These are phyloP conservation scores for Porites cylindrica DNA, from an alignment of 92 coral and sea anemone genomes.

Conservation along the genomic window DNA sequence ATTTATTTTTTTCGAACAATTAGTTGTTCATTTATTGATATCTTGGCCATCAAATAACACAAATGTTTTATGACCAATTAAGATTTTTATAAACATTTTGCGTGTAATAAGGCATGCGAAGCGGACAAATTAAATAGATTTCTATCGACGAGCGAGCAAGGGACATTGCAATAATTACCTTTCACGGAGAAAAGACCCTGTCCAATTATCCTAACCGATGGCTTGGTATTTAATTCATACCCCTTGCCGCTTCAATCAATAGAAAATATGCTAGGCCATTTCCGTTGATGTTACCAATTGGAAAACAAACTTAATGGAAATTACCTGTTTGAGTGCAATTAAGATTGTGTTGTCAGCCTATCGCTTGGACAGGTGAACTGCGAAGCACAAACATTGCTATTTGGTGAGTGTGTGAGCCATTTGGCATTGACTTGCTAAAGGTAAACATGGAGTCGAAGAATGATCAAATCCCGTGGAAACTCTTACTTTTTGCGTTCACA, in stretches of 20 bases:
- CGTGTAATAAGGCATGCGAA: not conserved
- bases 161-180: slow-evolving; percentile 22
- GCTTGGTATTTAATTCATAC: slow-evolving; percentile 23
- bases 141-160: slow-evolving; percentile 28
- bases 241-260: slow-evolving; percentile 52
- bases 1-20: not conserved
- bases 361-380: slow-evolving; percentile 18
- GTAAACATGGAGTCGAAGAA: slow-evolving; percentile 21
- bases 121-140: slow-evolving; percentile 10
- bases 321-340: slow-evolving; percentile 37
- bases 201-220: slow-evolving; percentile 22
- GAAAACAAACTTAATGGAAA: slow-evolving; percentile 34
- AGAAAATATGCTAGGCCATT: slow-evolving; percentile 22
- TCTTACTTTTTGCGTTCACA: not conserved
- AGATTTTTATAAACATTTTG: not conserved
- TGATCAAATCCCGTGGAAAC: not conserved
- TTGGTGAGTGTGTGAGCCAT: slow-evolving; percentile 11
- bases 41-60: not conserved
- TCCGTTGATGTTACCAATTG: slow-evolving; percentile 41
- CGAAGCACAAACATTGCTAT: slow-evolving; percentile 16
- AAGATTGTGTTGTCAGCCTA: slow-evolving; percentile 25
- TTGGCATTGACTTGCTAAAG: not conserved
- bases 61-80: not conserved
- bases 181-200: slow-evolving; percentile 10
- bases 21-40: not conserved